Base-by-base conservation (phyloP, 2,113 vertebrate genomes). In the Euleptes europaea region DNA sequence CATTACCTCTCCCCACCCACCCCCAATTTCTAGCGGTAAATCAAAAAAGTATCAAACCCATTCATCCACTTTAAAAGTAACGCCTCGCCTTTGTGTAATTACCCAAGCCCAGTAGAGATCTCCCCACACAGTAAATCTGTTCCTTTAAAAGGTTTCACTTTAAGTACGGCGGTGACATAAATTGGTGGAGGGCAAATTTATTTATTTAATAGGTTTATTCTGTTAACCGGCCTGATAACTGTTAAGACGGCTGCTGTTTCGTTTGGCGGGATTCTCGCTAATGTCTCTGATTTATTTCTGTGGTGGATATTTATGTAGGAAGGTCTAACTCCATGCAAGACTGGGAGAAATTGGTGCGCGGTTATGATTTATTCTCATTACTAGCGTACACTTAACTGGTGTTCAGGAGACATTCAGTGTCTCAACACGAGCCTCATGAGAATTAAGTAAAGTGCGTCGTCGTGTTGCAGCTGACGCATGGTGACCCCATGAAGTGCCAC, bases 121-220 rank as follows among this genome's bases (percentile, higher is more conserved):
- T 88, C 90, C 92, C 84, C 83, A 88, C 92, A 93, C 93, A 93
- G 95, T 95, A 97, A 96, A 96, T 96, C 95, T 95, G 74, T 90
- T 91, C 94, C 91, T 96, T 95, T 96, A 95, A 96, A 95, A 96
- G 95, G 95, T 96, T 95, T 95, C 0, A 88, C 94, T 93, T 94
- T 94, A 96, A 96, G 95, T 94, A 94, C 93, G 83, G 54, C 35
- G 49, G 87, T 95, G 94, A 95, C 96, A 96, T 94, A 94, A 96
- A 96, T 94, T 94, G 95, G 94, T 86, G 92, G 88, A 93, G 94
- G 72, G 1, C 91, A 94, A 95, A 95, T 95, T 95, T 96, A 96
- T 95, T 96, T 96, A 96, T 96, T 93, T 96, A 96, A 96, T 94
- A 93, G 95, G 95, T 95, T 96, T 95, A 92, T 96, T 96, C 94